These are phyloP conservation scores for Eurytoma adleriae DNA, from an alignment of 2,888 invertebrate species.

Conservation along the genomic window DNA sequence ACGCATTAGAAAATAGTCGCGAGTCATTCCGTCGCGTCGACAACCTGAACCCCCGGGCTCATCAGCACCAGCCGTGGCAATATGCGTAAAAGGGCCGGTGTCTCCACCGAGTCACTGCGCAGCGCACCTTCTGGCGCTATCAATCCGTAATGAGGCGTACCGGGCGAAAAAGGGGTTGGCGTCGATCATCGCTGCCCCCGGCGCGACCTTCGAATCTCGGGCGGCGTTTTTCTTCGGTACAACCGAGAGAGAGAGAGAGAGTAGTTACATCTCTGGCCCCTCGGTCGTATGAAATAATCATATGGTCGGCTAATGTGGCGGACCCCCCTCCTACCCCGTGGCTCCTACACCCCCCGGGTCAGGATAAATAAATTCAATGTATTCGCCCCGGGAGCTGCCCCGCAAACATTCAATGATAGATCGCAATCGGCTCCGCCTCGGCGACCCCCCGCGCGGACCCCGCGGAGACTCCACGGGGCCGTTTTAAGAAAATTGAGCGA, in stretches of 20 bases:
- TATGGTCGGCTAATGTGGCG: conserved; percentile 76
- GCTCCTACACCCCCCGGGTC: conserved; percentile 55
- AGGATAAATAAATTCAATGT: conserved; percentile 76
- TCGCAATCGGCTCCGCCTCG: conserved; percentile 65
- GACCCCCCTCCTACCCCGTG: conserved; percentile 41
- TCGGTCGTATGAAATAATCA: conserved; percentile 73
- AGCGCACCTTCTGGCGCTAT: background rate
- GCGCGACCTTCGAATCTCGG: background rate
- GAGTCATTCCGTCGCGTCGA: too few species aligned
- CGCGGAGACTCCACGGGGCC: too few species aligned
- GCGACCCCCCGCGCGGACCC: too few species aligned
- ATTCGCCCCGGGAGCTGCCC: conserved; percentile 68
- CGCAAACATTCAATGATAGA: conserved; percentile 75
- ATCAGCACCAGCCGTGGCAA: too few species aligned
- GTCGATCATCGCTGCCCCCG: background rate
- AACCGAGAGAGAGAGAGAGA: background rate
- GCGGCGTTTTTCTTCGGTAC: background rate
- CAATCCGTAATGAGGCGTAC: background rate
- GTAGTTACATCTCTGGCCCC: conserved; percentile 54
- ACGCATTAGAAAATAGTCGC: too few species aligned
- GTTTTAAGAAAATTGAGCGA: background rate
- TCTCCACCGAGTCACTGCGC: conserved; percentile 7
- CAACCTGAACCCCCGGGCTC: too few species aligned
- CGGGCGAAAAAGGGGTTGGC: too few species aligned
- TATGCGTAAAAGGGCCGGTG: background rate